Evolutionary conservation across 2,888 invertebrate genomes (phyloP), one percentile per base, ranked within the genome.

Genomic region (Onthophagus sagittarius): DNA sequence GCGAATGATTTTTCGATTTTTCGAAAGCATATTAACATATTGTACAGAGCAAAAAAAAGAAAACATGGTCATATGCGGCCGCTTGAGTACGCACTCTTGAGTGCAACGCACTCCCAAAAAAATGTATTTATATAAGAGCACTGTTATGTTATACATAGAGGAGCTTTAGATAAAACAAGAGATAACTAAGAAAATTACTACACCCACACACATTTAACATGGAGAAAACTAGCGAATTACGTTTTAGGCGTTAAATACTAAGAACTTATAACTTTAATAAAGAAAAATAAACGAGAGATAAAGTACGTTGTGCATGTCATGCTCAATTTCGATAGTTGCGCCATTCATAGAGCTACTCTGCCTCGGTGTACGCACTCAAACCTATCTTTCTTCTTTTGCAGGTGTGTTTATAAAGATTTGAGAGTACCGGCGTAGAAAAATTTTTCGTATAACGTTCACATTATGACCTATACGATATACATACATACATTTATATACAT

Each of bases 301-400:
- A 53, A 53, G 39, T 53, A 53, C 39, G 39, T 53, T 53, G 39
- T 53, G 39, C 39, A 53, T 53, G 39, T 53, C 39, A 11, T 53
- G 39, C 39, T 53, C 39, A 53, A 53, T 53, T 53, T 53, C 6
- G 6, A 53, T 53, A 53, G 39, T 53, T 53, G 39, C 64, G 72
- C 74, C 77, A 76, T 77, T 78, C 77, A 75, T 79, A 77, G 77
- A 79, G 77, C 77, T 77, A 72, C 70, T 75, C 75, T 69, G 72
- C 75, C 74, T 74, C 39, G 39, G 39, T 53, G 39, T 53, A 53
- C 39, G 39, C 39, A 53, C 39, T 53, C 39, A 53, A 53, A 53
- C 39, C 72, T 53, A 11, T 53, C 39, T 53, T 53, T 53, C 39
- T 53, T 53, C 39, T 53, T 53, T 53, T 53, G 39, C 39, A 53